Base-by-base conservation (phyloP, 2,888 invertebrate genomes). In the Drosophila helvetica region DNA sequence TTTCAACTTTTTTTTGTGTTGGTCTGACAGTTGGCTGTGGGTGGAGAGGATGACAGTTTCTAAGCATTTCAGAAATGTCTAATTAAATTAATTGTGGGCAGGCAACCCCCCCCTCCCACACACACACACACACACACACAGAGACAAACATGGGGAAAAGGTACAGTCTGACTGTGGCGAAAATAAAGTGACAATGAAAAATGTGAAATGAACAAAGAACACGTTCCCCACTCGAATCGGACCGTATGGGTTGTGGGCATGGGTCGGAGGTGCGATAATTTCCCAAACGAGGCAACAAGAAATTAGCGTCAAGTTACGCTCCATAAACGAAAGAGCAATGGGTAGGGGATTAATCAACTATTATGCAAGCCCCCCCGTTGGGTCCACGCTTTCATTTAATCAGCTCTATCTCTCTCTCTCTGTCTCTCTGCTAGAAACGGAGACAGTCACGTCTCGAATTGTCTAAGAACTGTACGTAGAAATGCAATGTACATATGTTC, bases 251-350 rank as follows among this genome's bases (percentile, higher is more conserved):
- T 48, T 38, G 8, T 25, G 25, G 25, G 12, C 2, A 25, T 25
- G 66, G 66, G 66, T 66, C 67, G 56, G 68, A 68, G 68, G 57
- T 67, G 66, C 57, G 66, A 67, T 67, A 67, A 67, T 67, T 67
- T 27, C 50, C 51, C 56, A 67, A 66, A 38, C 25, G 71, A 51
- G 55, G 55, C 55, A 48, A 56, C 61, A 51, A 62, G 52, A 71
- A 61, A 70, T 70, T 70, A 50, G 55, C 66, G 66, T 67, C 57
- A 51, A 50, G 57, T 57, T 67, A 57, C 51, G 50, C 33, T 33
- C 17, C 19, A 54, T 54, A 38, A 38, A 38, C 38, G 38, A 38
- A 38, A n/a, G n/a, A 6, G 15, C 38, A 38, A 38, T 38, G 38
- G 33, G 33, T 33, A 5, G 33, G 12, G 38, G 38, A 38, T 38